Evolutionary conservation across 1,140 invertebrate genomes (phyloP).

Genomic region (Teleopsis dalmanni): DNA sequence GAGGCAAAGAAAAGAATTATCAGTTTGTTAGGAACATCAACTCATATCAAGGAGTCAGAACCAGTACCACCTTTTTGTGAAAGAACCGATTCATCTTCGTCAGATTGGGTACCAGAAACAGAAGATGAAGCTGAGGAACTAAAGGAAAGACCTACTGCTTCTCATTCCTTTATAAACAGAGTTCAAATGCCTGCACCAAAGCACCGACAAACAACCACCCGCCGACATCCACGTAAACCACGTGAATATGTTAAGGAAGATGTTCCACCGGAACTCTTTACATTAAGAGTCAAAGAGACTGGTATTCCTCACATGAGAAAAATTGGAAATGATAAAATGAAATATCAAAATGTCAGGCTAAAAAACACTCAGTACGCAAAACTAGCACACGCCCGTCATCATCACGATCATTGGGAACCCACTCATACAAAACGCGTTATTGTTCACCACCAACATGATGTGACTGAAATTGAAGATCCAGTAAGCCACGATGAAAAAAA

Average conservation of each 20-base stretch:
- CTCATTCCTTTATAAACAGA: conserved; percentile 5
- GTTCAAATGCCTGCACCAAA: conserved; percentile 37
- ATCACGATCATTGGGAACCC: conserved; percentile 36
- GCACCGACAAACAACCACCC: conserved; percentile 27
- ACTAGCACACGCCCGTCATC: conserved; percentile 30
- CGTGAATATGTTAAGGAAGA: conserved; percentile 26
- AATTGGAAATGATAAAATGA: conserved; percentile 18
- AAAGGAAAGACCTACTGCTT: not conserved
- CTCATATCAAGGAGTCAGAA: conserved; percentile 19
- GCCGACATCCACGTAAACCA: conserved; percentile 22
- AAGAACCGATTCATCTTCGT: conserved; percentile 10
- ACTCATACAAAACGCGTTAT: conserved; percentile 31
- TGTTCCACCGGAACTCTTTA: conserved; percentile 25
- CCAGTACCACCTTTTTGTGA: conserved; percentile 20
- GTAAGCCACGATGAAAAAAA: conserved; percentile 12
- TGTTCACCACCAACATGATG: conserved; percentile 35
- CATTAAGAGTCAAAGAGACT: conserved; percentile 18
- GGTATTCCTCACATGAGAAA: conserved; percentile 25
- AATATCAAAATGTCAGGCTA: conserved; percentile 23
- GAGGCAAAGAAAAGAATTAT: conserved; percentile 26
- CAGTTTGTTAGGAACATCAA: conserved; percentile 28
- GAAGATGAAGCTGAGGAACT: conserved; percentile 8
- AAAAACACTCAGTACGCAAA: conserved; percentile 23
- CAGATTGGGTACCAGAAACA: conserved; percentile 30
- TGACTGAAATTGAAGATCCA: conserved; percentile 22